Evolutionary conservation across 2,797 vertebrate genomes (phyloP).

Genomic region (Apodemus agrarius): DNA sequence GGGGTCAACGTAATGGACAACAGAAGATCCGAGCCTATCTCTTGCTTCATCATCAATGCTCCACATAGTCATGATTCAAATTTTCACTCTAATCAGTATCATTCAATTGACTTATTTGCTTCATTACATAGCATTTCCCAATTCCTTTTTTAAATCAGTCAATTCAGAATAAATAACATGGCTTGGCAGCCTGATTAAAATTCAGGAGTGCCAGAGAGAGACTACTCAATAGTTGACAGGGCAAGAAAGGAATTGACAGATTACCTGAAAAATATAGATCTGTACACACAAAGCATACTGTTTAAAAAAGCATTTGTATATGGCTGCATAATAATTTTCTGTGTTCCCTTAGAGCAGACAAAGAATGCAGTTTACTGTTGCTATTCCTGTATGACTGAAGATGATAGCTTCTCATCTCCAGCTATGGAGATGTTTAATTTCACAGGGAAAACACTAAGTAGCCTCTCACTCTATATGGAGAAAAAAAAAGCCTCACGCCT

Average conservation of each 20-base stretch:
- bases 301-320: conserved; percentile 8
- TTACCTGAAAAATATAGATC: conserved; percentile 37
- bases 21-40: conserved; percentile 2
- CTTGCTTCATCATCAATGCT: conserved; percentile 43
- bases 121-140: conserved; percentile 47
- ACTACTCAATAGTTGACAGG: conserved; percentile 45
- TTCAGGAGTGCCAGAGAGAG: conserved; percentile 40
- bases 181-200: conserved; percentile 57
- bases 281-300: neutral
- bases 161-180: conserved; percentile 22
- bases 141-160: conserved; percentile 60
- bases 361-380: conserved; percentile 14
- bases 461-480: neutral
- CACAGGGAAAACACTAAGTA: conserved; percentile 21
- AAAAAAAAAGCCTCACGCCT: neutral
- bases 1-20: conserved; percentile 47
- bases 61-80: conserved; percentile 44
- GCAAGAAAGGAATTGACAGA: conserved; percentile 44
- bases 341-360: conserved; percentile 39
- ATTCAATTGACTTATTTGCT: conserved; percentile 56
- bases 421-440: conserved; percentile 26
- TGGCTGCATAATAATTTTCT: conserved; percentile 43
- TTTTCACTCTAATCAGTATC: conserved; percentile 52
- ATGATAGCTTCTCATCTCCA: neutral
- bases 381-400: conserved; percentile 29